Percentiles rank a stretch among this genome's conserved stretches.
Evolutionary conservation across 1,140 invertebrate genomes (phyloP).

Genomic region (Euglossa dilemma): DNA sequence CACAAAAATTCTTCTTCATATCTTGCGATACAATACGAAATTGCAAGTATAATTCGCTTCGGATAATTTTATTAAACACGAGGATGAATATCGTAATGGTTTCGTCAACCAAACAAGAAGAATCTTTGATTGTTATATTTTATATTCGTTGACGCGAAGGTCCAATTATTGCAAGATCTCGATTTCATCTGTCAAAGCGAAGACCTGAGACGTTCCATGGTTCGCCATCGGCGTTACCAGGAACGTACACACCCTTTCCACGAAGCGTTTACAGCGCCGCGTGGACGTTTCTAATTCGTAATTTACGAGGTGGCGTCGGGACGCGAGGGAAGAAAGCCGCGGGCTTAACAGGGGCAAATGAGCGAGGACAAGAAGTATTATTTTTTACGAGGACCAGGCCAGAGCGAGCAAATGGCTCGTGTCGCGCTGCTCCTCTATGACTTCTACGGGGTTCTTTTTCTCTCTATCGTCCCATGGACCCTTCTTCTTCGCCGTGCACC

Average conservation of each 20-base stretch:
- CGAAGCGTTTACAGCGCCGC: neutral
- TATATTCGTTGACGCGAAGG: no score
- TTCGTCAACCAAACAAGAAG: no score
- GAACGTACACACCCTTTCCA: neutral
- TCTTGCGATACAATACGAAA: no score
- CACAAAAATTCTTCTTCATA: no score
- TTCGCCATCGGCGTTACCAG: neutral
- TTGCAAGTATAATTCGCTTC: no score
- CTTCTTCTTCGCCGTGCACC: slow-evolving; percentile 23
- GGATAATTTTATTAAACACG: no score
- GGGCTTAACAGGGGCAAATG: slow-evolving; percentile 64
- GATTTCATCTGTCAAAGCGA: no score
- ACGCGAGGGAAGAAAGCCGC: slow-evolving; percentile 3
- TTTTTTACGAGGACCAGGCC: slow-evolving; percentile 68
- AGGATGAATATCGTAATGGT: no score
- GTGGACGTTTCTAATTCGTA: slow-evolving; percentile 67
- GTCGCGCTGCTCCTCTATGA: slow-evolving; percentile 60
- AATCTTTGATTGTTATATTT: no score
- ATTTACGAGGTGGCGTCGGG: slow-evolving; percentile 64
- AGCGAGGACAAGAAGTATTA: slow-evolving; percentile 72
- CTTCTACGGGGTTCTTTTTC: slow-evolving; percentile 68
- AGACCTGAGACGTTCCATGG: neutral
- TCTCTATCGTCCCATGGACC: slow-evolving; percentile 54
- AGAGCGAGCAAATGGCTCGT: slow-evolving; percentile 56
- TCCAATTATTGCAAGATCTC: no score